Evolutionary conservation across 2,113 vertebrate species (phyloP).

Genomic region (Acinonyx jubatus): DNA sequence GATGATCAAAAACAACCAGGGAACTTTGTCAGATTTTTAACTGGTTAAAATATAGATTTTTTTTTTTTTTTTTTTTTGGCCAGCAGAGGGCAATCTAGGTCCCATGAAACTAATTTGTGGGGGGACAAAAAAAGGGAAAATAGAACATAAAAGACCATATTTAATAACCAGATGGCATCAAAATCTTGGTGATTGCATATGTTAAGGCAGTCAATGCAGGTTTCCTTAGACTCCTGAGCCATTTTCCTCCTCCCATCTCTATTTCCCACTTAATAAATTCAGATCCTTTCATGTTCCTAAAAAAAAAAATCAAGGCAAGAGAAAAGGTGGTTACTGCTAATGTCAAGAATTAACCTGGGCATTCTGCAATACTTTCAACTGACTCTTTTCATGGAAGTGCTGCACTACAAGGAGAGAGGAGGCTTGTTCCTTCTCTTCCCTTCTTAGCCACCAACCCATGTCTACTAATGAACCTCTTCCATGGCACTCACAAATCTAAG

Average conservation of each 20-base stretch:
- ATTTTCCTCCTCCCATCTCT: background rate
- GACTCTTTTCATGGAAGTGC: background rate
- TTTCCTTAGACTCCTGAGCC: background rate
- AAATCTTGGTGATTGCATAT: background rate
- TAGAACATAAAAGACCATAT: background rate
- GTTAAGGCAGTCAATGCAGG: background rate
- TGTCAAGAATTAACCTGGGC: background rate
- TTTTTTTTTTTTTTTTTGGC: background rate
- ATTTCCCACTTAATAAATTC: background rate
- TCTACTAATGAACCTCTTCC: background rate
- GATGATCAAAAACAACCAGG: background rate
- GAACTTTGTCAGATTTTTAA: background rate
- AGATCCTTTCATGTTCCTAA: background rate
- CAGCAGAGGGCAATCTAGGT: slow-evolving; percentile 71
- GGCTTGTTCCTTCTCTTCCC: background rate
- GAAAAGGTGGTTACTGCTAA: background rate
- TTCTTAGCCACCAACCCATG: background rate
- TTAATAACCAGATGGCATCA: background rate
- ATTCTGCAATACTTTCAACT: background rate
- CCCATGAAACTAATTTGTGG: background rate
- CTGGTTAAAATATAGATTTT: background rate
- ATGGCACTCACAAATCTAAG: background rate
- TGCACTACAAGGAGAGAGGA: background rate
- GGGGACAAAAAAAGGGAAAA: background rate
- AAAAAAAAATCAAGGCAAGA: background rate